Evolutionary conservation across 2,113 vertebrate genomes (phyloP).

Genomic region (Epinephelus fuscoguttatus): DNA sequence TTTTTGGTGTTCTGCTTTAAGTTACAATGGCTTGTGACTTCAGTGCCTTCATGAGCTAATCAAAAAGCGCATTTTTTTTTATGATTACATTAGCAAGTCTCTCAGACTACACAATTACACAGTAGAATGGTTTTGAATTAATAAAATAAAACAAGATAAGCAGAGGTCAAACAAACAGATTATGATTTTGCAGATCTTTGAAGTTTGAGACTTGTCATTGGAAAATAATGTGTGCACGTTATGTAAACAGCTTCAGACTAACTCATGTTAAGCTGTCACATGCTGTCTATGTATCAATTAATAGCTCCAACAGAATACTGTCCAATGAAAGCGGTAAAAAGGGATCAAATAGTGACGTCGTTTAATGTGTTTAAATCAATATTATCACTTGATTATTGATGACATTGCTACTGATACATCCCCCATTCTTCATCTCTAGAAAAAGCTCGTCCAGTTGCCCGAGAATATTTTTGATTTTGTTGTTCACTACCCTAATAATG

Average conservation of each 20-base stretch:
- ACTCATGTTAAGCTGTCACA: not conserved
- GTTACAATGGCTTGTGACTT: slow-evolving; percentile 16
- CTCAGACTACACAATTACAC: slow-evolving; percentile 63
- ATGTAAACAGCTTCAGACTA: not conserved
- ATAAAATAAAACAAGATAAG: slow-evolving; percentile 49
- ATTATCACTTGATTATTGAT: too few species aligned
- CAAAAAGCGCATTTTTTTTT: slow-evolving; percentile 49
- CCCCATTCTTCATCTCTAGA: too few species aligned
- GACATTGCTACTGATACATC: not conserved
- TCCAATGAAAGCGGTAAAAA: not conserved
- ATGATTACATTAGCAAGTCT: slow-evolving; percentile 47
- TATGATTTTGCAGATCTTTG: slow-evolving; percentile 27
- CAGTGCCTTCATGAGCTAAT: slow-evolving; percentile 41
- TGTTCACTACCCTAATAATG: not conserved
- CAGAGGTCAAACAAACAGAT: slow-evolving; percentile 68
- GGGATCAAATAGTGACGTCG: not conserved
- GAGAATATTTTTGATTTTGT: not conserved
- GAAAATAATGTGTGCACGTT: not conserved
- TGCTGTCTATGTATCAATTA: not conserved
- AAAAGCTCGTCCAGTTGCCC: not conserved
- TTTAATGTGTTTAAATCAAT: not conserved
- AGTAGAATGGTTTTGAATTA: slow-evolving; percentile 58
- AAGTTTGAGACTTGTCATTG: not conserved
- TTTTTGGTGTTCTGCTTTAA: slow-evolving; percentile 23
- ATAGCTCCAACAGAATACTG: not conserved